These are phyloP conservation scores for Chelon auratus DNA, from an alignment of 2,797 vertebrate genomes.

Conservation along the genomic window DNA sequence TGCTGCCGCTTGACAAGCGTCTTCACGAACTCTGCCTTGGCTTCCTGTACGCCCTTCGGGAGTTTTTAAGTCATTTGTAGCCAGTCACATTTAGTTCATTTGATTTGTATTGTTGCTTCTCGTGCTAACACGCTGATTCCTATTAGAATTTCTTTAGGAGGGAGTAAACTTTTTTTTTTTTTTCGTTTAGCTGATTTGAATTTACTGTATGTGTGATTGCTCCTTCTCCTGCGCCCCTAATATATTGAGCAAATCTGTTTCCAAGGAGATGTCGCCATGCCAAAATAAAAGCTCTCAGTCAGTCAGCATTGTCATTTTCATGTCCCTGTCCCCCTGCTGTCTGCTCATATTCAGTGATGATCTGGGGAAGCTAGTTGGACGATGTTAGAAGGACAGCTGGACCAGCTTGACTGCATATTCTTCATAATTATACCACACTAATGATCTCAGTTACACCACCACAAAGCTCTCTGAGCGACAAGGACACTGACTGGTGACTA, in stretches of 20 bases:
- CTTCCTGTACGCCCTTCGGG: conserved; percentile 43
- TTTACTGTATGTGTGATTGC: conserved; percentile 3
- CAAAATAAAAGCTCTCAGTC: conserved; percentile 51
- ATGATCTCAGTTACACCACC: conserved; percentile 48
- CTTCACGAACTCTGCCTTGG: conserved; percentile 62
- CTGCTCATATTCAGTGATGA: conserved; percentile 47
- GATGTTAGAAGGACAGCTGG: conserved; percentile 67
- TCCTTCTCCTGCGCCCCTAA: conserved; percentile 1
- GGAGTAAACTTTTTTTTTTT: conserved; percentile 6
- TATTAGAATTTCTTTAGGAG: neutral
- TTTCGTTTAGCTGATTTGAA: conserved; percentile 28
- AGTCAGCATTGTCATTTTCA: conserved; percentile 37
- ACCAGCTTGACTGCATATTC: conserved; percentile 55
- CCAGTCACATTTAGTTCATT: conserved; percentile 60
- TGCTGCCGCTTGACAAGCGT: conserved; percentile 49
- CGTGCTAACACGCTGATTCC: conserved; percentile 22
- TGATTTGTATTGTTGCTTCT: conserved; percentile 47
- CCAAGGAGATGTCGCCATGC: conserved; percentile 48
- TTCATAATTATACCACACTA: conserved; percentile 65
- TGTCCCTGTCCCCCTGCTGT: conserved; percentile 40
- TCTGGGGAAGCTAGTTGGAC: conserved; percentile 35
- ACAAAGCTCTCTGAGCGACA: conserved; percentile 17
- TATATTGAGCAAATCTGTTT: conserved; percentile 42
- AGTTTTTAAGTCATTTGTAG: conserved; percentile 74
- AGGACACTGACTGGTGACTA: conserved; percentile 25